A percentile compares a stretch with the other conserved stretches of the same genome.
These are phyloP conservation scores for Notiomystis cincta DNA, from an alignment of 2,113 vertebrate genomes.

Conservation along the genomic window DNA sequence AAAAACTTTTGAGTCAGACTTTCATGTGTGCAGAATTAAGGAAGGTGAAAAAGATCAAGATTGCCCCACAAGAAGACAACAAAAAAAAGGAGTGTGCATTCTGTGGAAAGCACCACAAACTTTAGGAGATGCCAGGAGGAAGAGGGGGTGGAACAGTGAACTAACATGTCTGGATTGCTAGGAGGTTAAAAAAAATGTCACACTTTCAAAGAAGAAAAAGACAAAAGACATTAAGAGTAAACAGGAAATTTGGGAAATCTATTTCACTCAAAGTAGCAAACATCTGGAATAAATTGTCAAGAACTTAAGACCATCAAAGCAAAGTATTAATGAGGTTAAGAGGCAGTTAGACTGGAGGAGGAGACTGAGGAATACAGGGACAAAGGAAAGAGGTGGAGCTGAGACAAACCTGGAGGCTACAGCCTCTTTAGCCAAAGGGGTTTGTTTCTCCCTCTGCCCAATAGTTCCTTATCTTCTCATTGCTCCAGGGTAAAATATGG, in stretches of 20 bases:
- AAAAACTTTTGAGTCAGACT: background rate
- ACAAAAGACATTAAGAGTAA: slow-evolving; percentile 51
- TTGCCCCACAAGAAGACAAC: background rate
- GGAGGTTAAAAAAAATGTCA: slow-evolving; percentile 39
- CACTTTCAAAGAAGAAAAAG: slow-evolving; percentile 54
- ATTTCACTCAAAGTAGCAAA: slow-evolving; percentile 55
- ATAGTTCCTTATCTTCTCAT: background rate
- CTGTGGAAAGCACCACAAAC: background rate
- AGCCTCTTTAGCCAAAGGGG: background rate
- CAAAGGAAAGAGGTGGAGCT: slow-evolving; percentile 27
- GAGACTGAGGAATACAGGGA: background rate
- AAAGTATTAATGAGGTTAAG: slow-evolving; percentile 54
- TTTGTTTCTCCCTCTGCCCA: background rate
- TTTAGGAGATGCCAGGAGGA: background rate
- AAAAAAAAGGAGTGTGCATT: background rate
- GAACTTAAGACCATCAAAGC: slow-evolving; percentile 60
- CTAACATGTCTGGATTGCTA: background rate
- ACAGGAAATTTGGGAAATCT: slow-evolving; percentile 63
- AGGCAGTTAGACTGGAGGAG: slow-evolving; percentile 43
- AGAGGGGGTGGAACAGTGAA: background rate
- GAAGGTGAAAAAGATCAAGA: background rate
- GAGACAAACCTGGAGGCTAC: background rate
- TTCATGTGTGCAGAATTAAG: background rate
- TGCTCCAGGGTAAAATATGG: background rate
- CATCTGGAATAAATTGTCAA: slow-evolving; percentile 64